Base-by-base conservation (phyloP, 2,797 vertebrate species). In the Vespertilio murinus region DNA sequence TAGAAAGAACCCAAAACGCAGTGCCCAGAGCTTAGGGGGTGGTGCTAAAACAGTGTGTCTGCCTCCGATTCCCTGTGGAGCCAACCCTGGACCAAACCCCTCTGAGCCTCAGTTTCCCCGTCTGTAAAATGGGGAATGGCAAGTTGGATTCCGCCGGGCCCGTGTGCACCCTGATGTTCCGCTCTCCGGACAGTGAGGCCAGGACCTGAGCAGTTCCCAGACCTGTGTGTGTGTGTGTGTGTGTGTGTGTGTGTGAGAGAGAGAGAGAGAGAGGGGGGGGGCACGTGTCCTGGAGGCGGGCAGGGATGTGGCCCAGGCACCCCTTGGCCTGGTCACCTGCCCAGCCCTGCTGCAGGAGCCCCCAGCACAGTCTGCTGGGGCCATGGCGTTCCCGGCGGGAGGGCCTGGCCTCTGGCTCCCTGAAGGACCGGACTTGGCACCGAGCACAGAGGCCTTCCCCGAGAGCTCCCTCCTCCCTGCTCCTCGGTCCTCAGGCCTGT, bases 141-240 rank as follows among this genome's bases (percentile, higher is more conserved):
- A 3, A 4, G 22, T 6, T 0, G 1, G 30, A 16, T 18, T 20
- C 54, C 5, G 0, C 0, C 0, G 6, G 33, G 73, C 33, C 28
- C 30, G 22, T 14, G 5, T 2, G 64, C 25, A 13, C 12, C 5
- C 52, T 6, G 33, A 28, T 1, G 2, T 8, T 7, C 70, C 28
- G 9, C 22, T 22, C 23, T 9, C 13, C 38, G 12, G 38, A 33
- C 0, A 3, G n/a, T 3, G 52, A 71, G 33, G 25, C 61, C 18
- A 1, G 64, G 52, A 18, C 16, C 30, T 17, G 64, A 13, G 13
- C n/a, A n/a, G n/a, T n/a, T n/a, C n/a, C n/a, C n/a, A n/a, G n/a
- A n/a, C n/a, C n/a, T n/a, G n/a, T n/a, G n/a, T n/a, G n/a, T n/a
- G n/a, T n/a, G n/a, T n/a, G n/a, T n/a, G n/a, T n/a, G n/a, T n/a